Percentiles rank a stretch among this genome's conserved stretches.
Evolutionary conservation across 2,888 invertebrate genomes (phyloP).

Genomic region (Dichetophora obliterata): DNA sequence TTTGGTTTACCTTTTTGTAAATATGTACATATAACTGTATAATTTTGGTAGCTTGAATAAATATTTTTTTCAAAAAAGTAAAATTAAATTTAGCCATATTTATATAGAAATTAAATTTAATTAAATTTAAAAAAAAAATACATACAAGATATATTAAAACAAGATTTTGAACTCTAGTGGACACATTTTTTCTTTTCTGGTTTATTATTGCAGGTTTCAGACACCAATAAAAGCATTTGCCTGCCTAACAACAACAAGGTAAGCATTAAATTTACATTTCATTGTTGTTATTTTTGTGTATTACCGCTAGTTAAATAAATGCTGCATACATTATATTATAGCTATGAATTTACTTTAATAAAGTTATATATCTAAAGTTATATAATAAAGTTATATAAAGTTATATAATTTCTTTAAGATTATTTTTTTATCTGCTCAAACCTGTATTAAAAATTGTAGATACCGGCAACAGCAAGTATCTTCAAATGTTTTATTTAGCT

Average conservation of each 20-base stretch:
- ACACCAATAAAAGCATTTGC: slow-evolving; percentile 70
- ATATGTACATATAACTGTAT: slow-evolving; percentile 4
- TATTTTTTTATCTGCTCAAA: too few relatives aligned
- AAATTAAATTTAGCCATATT: too few relatives aligned
- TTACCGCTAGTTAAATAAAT: neutral
- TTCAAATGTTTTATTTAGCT: too few relatives aligned
- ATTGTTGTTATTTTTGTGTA: neutral
- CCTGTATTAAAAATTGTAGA: too few relatives aligned
- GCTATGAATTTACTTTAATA: too few relatives aligned
- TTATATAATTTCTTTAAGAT: too few relatives aligned
- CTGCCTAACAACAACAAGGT: slow-evolving; percentile 70
- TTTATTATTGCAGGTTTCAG: slow-evolving; percentile 69
- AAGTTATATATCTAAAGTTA: too few relatives aligned
- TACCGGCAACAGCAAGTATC: too few relatives aligned
- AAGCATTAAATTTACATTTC: slow-evolving; percentile 54
- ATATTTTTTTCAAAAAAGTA: too few relatives aligned
- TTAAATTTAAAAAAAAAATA: slow-evolving; percentile 28
- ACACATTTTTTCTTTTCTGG: slow-evolving; percentile 65
- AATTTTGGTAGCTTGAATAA: too few relatives aligned
- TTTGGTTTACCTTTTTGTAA: neutral
- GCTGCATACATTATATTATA: too few relatives aligned
- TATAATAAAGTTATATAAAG: too few relatives aligned
- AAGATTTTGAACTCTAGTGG: slow-evolving; percentile 55
- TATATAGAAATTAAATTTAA: neutral
- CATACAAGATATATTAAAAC: slow-evolving; percentile 48